These are phyloP conservation scores for Phalacrocorax pelagicus DNA, from an alignment of 2,113 vertebrate species.

Conservation along the genomic window DNA sequence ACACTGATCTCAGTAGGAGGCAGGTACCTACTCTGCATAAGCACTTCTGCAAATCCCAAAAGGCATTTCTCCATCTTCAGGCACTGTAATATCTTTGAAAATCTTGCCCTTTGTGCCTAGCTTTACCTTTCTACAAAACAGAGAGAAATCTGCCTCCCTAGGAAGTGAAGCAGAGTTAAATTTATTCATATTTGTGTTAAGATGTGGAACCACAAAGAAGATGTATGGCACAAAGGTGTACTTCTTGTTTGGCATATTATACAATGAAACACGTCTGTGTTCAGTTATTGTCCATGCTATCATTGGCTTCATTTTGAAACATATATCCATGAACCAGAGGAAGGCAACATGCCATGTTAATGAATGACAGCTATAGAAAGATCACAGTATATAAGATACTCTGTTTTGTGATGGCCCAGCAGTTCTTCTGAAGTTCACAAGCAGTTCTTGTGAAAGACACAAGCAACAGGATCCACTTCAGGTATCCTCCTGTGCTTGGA, in stretches of 20 bases:
- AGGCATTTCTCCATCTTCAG: constrained; percentile 53
- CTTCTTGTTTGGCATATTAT: neutral
- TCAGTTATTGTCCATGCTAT: neutral
- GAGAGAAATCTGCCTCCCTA: constrained; percentile 22
- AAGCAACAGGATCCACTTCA: neutral
- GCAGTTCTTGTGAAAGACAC: neutral
- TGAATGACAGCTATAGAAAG: neutral
- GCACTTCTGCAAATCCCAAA: constrained; percentile 58
- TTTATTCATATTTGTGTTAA: constrained; percentile 56
- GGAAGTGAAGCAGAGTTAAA: constrained; percentile 27
- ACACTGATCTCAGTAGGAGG: constrained; percentile 66
- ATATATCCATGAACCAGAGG: neutral
- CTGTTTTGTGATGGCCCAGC: neutral
- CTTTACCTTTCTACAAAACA: constrained; percentile 33
- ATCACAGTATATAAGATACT: neutral
- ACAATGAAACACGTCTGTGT: neutral
- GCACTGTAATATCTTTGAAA: constrained; percentile 51
- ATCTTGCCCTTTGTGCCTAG: constrained; percentile 56
- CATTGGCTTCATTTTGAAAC: neutral
- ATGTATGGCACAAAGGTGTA: neutral
- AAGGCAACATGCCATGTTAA: neutral
- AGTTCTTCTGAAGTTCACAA: neutral
- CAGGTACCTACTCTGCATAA: constrained; percentile 55
- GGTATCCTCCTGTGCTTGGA: neutral
- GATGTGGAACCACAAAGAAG: constrained; percentile 19